Evolutionary conservation across 2,888 invertebrate genomes (phyloP).

Genomic region (Prostheceraeus crozeri): DNA sequence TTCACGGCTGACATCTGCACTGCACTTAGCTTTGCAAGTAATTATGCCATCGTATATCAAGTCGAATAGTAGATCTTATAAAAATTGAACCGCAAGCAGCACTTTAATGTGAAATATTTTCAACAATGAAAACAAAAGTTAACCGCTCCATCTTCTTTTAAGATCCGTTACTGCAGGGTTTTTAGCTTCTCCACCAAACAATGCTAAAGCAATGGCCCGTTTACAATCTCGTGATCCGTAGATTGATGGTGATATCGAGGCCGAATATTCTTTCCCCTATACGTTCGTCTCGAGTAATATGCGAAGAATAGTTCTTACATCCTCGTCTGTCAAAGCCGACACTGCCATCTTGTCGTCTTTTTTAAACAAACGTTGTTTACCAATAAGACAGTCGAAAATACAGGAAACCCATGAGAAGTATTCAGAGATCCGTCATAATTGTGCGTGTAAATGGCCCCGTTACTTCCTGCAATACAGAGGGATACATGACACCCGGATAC

Average conservation of each 20-base stretch:
- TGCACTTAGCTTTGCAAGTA: no score
- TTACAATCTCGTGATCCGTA: constrained; percentile 95
- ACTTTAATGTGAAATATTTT: no score
- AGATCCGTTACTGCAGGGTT: no score
- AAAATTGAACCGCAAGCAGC: no score
- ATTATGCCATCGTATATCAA: no score
- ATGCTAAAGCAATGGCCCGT: constrained; percentile 75
- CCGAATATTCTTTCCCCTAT: constrained; percentile 76
- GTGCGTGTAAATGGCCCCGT: constrained; percentile 89
- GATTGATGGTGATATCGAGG: constrained; percentile 92
- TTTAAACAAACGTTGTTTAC: constrained; percentile 87
- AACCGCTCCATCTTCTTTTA: no score
- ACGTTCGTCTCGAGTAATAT: constrained; percentile 65
- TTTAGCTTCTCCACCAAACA: constrained; percentile 94
- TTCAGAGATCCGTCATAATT: constrained; percentile 95
- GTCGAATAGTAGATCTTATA: no score
- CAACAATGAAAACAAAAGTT: no score
- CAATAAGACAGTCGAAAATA: constrained; percentile 91
- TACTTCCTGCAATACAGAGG: no score
- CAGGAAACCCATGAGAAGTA: constrained; percentile 83
- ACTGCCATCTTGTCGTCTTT: constrained; percentile 88
- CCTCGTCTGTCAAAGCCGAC: constrained; percentile 87
- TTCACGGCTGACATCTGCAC: no score
- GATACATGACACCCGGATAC: no score
- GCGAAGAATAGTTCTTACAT: constrained; percentile 66